phyloP scores from a whole-genome alignment of 2,797 vertebrate genomes.

The Tokudaia tokunoshimensis region DNA sequence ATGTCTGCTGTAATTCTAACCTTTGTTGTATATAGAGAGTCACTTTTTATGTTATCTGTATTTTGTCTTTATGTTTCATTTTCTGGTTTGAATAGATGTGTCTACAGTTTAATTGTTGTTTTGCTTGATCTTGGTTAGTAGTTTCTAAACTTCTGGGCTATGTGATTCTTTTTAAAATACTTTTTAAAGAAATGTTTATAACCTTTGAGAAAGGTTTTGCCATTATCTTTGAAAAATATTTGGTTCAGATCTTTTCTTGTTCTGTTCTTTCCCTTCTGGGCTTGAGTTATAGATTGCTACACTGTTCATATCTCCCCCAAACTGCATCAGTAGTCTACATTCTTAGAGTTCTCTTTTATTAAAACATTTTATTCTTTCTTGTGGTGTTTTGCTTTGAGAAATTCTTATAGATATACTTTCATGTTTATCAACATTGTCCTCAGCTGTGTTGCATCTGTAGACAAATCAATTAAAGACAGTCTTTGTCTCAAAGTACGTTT shows the following conservation, averaged over 20 bases:
- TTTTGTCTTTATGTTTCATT: slow-evolving; percentile 21
- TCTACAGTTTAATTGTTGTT: not conserved
- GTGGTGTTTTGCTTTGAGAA: not conserved
- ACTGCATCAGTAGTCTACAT: not conserved
- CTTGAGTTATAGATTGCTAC: not conserved
- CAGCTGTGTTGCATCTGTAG: not conserved
- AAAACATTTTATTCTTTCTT: not conserved
- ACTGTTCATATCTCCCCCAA: not conserved
- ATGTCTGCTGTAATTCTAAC: not conserved
- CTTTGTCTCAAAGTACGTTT: not conserved
- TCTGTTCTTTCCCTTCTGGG: not conserved
- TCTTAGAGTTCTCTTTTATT: not conserved
- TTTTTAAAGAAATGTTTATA: not conserved
- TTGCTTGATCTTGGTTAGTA: not conserved
- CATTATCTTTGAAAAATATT: not conserved
- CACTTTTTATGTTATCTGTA: not conserved
- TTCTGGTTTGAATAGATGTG: not conserved
- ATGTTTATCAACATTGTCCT: not conserved
- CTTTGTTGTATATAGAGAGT: not conserved
- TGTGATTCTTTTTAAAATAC: not conserved
- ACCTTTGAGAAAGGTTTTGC: slow-evolving; percentile 5
- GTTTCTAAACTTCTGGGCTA: not conserved
- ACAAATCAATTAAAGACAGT: not conserved
- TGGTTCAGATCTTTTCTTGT: not conserved
- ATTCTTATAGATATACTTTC: not conserved